Base-by-base conservation (phyloP, 2,113 vertebrate genomes). In the Sakesphorus luctuosus region DNA sequence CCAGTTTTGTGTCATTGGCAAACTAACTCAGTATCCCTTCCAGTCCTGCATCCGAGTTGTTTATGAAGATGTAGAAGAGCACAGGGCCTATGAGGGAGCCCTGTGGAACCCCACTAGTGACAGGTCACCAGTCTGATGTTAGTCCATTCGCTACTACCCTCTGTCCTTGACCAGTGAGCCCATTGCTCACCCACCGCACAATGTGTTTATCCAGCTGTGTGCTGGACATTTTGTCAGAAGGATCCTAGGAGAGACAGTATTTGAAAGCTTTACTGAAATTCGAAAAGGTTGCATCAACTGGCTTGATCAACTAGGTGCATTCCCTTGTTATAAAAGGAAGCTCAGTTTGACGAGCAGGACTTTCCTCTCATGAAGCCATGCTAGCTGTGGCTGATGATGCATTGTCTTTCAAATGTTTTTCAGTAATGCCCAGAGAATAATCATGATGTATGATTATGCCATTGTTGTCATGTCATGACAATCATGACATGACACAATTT, bases 111-210 rank as follows among this genome's bases (percentile, higher is more conserved):
- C 38, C 20, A 25, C 13, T 61, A 35, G 24, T 55, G n/a, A 61
- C 53, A 40, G 44, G 61, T 47, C 44, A 31, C 40, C 24, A 40
- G 29, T 62, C 29, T 55, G 47, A 31, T 69, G 25, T 55, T 6
- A 25, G 17, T 11, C 17, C n/a, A 55, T 47, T 69, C 47, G 18
- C 79, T 55, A 0, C 31, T 19, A 76, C 20, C 17, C 25, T 55
- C 38, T 0, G 0, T 69, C 55, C 20, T 71, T 0, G 0, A 43
- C 17, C n/a, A 26, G 16, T 21, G 19, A 75, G 53, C 46, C 62
- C 68, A 19, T 15, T 55, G 55, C 24, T 89, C 25, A 55, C 40
- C n/a, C 40, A 62, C 26, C 36, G 23, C 50, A 58, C 35, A 14
- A 49, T 58, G 38, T 53, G 16, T 61, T 82, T 75, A 46, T 53